phyloP scores from a whole-genome alignment of 1,140 invertebrate genomes.

The Platyscapa corneri region DNA sequence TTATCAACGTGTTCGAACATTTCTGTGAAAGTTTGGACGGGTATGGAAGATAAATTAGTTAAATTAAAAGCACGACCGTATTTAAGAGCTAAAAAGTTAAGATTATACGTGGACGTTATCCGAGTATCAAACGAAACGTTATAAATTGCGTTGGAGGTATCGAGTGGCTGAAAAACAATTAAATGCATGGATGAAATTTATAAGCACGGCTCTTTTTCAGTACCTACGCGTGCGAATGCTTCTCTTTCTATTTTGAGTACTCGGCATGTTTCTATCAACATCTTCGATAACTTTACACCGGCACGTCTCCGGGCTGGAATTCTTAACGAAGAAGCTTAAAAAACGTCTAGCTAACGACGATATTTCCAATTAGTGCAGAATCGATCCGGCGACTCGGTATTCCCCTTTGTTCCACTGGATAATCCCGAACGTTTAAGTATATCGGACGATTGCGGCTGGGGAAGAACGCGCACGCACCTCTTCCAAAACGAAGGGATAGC shows the following conservation, averaged over 20 bases:
- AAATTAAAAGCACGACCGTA: constrained; percentile 16
- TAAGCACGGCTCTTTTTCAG: too few species aligned
- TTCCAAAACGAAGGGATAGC: neutral
- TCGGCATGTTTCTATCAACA: too few species aligned
- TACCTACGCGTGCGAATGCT: neutral
- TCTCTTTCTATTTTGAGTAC: too few species aligned
- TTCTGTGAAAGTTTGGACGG: constrained; percentile 13
- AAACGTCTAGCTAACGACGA: neutral
- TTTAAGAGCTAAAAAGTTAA: constrained; percentile 16
- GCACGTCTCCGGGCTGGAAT: too few species aligned
- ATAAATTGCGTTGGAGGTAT: neutral
- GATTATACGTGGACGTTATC: constrained; percentile 14
- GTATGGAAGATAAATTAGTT: constrained; percentile 16
- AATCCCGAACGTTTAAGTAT: neutral
- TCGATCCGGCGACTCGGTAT: neutral
- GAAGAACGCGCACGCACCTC: neutral
- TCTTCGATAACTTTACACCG: too few species aligned
- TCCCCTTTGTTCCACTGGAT: neutral
- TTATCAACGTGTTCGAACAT: neutral
- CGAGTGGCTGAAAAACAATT: neutral
- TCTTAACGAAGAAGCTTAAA: neutral
- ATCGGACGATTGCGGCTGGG: too few species aligned
- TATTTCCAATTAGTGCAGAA: neutral
- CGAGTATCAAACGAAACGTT: neutral
- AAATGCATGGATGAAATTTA: neutral